Evolutionary conservation across 64 coral and sea anemone genomes (phyloP), one percentile per base, ranked within the genome.

Genomic region (Catalaphyllia jardinei): DNA sequence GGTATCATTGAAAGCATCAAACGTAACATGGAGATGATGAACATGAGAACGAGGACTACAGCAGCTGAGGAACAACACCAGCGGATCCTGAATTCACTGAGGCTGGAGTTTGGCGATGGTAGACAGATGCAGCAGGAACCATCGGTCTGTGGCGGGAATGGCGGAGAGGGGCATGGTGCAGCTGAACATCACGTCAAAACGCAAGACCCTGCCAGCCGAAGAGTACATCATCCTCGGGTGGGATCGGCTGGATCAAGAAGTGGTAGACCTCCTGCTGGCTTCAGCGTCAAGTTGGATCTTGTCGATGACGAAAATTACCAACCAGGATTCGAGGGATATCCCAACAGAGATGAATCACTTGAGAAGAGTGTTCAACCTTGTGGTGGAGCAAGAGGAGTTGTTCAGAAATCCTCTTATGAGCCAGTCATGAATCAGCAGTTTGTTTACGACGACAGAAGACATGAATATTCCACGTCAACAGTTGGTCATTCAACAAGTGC

Each of bases 1-100:
- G 90, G 76, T 57, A 67, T 92, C 39, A 87, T 92, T 33, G 59
- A 92, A 60, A 86, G 76, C 62, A 92, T 92, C 39, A 86, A 87
- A 19, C 82, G 90, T 14, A 81, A 92, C 72, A 92, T 92, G 90
- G 90, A 92, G 60, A 77, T 52, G 69, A 92, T 92, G 57, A 92
- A 9, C 27, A 78, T 92, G 61, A 75, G 72, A 79, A 73, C 71
- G 22, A 92, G 75, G 15, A 25, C 83, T 22, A 92, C 82, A 62
- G 73, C 83, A 20, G 90, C 90, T 0, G 52, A 86, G 27, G 83
- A 92, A 30, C 82, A 92, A 60, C 76, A 87, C 39, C 90, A 73
- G 8, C 77, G 80, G 20, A 87, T 87, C 73, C 49, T 92, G 10
- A 71, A 87, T 11, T 73, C 80, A 4, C 46, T 85, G 81, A 69